These are phyloP conservation scores for Buceros bicornis DNA, from an alignment of 2,797 vertebrate species.

Conservation along the genomic window DNA sequence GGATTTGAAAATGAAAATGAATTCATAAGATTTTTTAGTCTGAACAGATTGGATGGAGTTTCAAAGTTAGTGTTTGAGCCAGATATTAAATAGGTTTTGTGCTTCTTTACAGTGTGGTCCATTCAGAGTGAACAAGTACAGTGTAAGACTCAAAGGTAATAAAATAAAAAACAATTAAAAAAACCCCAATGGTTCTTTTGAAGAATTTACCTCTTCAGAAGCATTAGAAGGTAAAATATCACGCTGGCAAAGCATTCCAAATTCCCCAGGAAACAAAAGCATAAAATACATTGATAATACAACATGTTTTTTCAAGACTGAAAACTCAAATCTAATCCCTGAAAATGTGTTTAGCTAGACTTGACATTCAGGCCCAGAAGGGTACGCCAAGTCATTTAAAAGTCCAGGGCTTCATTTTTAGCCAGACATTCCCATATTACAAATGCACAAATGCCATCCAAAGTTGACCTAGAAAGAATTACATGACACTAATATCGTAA, in stretches of 20 bases:
- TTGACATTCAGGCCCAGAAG: slow-evolving; percentile 52
- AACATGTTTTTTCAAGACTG: background rate
- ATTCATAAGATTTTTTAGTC: background rate
- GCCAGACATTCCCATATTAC: background rate
- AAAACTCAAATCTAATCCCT: slow-evolving; percentile 23
- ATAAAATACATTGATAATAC: background rate
- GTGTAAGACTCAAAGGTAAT: background rate
- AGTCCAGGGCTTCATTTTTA: slow-evolving; percentile 21
- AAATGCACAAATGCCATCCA: slow-evolving; percentile 41
- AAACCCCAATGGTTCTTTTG: background rate
- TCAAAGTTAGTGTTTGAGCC: background rate
- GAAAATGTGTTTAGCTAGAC: background rate
- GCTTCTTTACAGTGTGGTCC: background rate
- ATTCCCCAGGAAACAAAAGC: background rate
- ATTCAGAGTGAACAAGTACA: background rate
- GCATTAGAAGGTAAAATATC: background rate
- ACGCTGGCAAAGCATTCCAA: background rate
- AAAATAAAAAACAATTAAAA: background rate
- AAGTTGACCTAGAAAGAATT: slow-evolving; percentile 57
- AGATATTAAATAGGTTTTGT: background rate
- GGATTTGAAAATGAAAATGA: background rate
- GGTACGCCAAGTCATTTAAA: slow-evolving; percentile 9
- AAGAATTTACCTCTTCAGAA: background rate
- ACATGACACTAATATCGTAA: slow-evolving; percentile 5
- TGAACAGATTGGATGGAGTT: background rate